These are phyloP conservation scores for Neodiprion lecontei DNA, from an alignment of 1,140 invertebrate genomes.

Conservation along the genomic window DNA sequence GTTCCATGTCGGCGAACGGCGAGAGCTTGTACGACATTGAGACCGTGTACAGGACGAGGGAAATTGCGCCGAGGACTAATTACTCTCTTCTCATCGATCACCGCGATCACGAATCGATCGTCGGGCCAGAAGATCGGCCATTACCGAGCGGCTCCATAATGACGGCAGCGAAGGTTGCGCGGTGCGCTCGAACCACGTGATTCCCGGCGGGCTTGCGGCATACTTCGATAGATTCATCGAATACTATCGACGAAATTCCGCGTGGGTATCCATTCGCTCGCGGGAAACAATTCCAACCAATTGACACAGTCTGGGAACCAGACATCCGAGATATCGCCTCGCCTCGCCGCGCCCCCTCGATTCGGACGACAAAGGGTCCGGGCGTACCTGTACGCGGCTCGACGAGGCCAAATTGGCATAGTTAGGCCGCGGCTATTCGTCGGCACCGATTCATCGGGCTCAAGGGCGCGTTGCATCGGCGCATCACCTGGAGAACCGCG, in stretches of 20 bases:
- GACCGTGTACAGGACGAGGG: too few relatives aligned
- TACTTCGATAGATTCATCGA: constrained; percentile 64
- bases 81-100: neutral
- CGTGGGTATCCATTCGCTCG: neutral
- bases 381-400: constrained; percentile 45
- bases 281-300: constrained; percentile 57
- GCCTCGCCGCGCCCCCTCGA: constrained; percentile 49
- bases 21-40: neutral
- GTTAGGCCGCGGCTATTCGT: neutral
- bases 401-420: constrained; percentile 44
- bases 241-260: constrained; percentile 63
- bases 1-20: neutral
- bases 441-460: neutral
- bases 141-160: neutral
- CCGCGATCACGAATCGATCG: neutral
- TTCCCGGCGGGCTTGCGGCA: constrained; percentile 35
- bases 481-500: neutral
- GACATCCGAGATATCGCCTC: constrained; percentile 25
- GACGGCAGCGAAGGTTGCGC: neutral
- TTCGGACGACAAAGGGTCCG: constrained; percentile 23
- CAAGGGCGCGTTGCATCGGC: neutral
- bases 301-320: constrained; percentile 60
- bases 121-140: neutral
- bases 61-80: neutral
- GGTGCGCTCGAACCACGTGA: neutral